A percentile compares a stretch with the other conserved stretches of the same genome.
These are phyloP conservation scores for Mobula hypostoma DNA, from an alignment of 2,113 vertebrate species.

Conservation along the genomic window DNA sequence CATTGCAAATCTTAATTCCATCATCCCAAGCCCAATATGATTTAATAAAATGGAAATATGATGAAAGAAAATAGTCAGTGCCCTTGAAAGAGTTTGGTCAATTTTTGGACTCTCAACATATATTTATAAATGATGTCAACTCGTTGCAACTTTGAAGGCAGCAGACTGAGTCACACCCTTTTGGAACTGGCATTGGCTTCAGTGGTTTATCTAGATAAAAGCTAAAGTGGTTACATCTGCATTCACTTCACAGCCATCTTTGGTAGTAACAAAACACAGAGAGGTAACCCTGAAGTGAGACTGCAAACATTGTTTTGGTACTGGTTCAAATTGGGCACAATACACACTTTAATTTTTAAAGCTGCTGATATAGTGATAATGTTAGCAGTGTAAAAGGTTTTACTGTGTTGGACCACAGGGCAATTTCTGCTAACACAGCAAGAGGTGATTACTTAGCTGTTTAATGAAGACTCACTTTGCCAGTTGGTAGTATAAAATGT, in stretches of 20 bases:
- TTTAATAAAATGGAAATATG: not conserved
- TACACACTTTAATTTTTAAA: slow-evolving; percentile 19
- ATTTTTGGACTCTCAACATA: not conserved
- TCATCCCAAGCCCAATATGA: not conserved
- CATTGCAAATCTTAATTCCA: not conserved
- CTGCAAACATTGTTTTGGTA: not conserved
- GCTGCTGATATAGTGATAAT: slow-evolving; percentile 39
- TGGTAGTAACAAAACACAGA: not conserved
- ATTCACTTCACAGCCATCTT: not conserved
- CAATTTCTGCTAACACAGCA: slow-evolving; percentile 38
- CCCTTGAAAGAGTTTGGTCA: not conserved
- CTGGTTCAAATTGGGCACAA: not conserved
- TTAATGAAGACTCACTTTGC: slow-evolving; percentile 12
- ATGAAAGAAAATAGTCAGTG: not conserved
- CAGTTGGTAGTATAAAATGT: not conserved
- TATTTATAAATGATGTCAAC: not conserved
- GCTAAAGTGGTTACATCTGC: not conserved
- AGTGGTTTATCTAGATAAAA: not conserved
- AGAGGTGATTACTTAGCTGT: slow-evolving; percentile 36
- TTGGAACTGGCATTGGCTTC: not conserved
- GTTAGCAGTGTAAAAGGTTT: slow-evolving; percentile 39
- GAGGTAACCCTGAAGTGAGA: not conserved
- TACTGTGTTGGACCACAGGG: slow-evolving; percentile 39
- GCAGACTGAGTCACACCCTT: not conserved
- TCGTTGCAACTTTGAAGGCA: not conserved